Base-by-base conservation (phyloP, 2,888 invertebrate species). In the Melanostoma mellinum region DNA sequence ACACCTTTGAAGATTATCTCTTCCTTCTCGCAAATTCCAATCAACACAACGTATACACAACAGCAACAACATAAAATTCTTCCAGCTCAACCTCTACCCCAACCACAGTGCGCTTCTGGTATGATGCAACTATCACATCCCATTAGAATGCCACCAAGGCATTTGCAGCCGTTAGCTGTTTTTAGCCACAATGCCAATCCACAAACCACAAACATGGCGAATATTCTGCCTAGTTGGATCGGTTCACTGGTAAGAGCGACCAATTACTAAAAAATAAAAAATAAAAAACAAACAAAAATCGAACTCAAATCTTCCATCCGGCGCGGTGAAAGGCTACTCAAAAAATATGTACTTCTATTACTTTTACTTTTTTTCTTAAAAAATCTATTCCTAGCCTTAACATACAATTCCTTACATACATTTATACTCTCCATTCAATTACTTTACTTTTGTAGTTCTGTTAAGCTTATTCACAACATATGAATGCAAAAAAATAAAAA, bases 201-300 rank as follows among this genome's bases (percentile, higher is more conserved):
- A 58, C 69, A 71, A 52, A 20, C 56, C 3, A 63, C 71, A 35
- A 65, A 46, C 65, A 58, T 72, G 58, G 71, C 52, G n/a, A 69
- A 56, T 61, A 63, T 76, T 40, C 40, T 76, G 46, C 77, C 77
- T 8, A 77, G 71, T 65, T 77, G 77, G 77, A 77, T 71, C 36
- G 71, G 77, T 65, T 71, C 71, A 72, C 56, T 77, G 77, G 77
- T 77, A 77, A 77, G 77, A 72, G 56, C 69, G 76, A 71, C 35
- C 55, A 56, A 10, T 44, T 53, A 4, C 3, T 65, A 61, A 40
- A 35, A 42, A 60, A 30, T 55, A n/a, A 10, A 68, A 42, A 30
- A 68, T 6, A 10, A 68, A 42, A 30, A 68, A 68, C 55, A 46
- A 69, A 8, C n/a, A 1, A 38, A 68, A 44, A 55, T 20, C 20